Base-by-base conservation (phyloP, 1,140 invertebrate species). In the Drosophila tropicalis region DNA sequence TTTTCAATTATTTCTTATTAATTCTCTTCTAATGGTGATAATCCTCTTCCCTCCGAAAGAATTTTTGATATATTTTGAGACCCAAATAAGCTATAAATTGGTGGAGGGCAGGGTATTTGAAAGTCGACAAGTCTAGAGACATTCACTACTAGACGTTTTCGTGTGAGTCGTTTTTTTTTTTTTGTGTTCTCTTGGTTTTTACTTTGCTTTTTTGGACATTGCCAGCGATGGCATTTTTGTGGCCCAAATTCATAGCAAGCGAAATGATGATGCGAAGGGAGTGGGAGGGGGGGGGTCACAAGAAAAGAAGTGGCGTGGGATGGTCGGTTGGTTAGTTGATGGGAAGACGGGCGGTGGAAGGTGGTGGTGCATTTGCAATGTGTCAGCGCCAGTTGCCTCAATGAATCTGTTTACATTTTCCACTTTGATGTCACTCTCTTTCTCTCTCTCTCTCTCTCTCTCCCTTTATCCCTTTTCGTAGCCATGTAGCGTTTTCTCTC, bases 341-440 rank as follows among this genome's bases (percentile, higher is more conserved):
- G 12, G 6, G 34, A 9, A 9, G 0, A 0, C 3, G 7, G 2
- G 44, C 12, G 13, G n/a, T 0, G 9, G 9, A 17, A 51, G 15
- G 13, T 29, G 15, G 13, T 29, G 22, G 1, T 39, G 63, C 41
- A 65, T 36, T 62, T 85, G 74, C 82, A 86, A 81, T 84, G 75
- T 86, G 82, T 81, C 83, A 85, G 79, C 76, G 75, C 68, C 82
- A 87, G 79, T 87, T 79, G 83, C 69, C 79, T 82, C 79, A 85
- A 85, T 86, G 79, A 86, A 86, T 82, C 79, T 86, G 82, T 86
- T 86, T 87, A 87, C 82, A 86, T 79, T 86, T 81, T 72, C 68
- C 82, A 86, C 75, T 66, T 82, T 79, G 55, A 76, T 72, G 62
- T 83, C 71, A 67, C 54, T 51, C 29, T 62, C 69, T 25, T 36